Base-by-base conservation (phyloP, 1,140 invertebrate species). In the Sminthurides bifidus region DNA sequence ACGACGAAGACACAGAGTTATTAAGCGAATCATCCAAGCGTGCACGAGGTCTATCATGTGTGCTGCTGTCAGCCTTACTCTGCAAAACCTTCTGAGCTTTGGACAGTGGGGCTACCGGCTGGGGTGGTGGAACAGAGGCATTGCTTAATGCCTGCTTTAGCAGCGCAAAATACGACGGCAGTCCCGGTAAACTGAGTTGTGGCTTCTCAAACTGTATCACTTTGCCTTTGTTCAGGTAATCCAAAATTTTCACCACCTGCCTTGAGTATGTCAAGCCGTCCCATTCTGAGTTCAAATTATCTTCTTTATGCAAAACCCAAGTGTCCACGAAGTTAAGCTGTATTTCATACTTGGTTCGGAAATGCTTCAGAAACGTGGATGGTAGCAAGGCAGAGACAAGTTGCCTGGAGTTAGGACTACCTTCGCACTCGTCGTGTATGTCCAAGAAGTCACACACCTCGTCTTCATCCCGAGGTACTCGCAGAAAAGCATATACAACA, bases 271-370 rank as follows among this genome's bases (percentile, higher is more conserved):
- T 35, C 6, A 8, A 6, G 4, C 44, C 52, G 44, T 48, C 37
- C 51, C 51, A 50, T n/a, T 45, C n/a, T 14, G 29, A 17, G 5
- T 27, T 23, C 5, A 21, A 24, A 30, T 30, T n/a, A 19, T 31
- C 8, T 1, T 48, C 31, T 21, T 53, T 48, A 23, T 52, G 33
- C 1, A 38, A 12, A 24, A 19, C 30, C 57, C 52, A 50, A 44
- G 45, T 54, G 21, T 59, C 57, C n/a, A 59, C 44, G 27, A 59
- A 54, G 21, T 59, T 59, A 4, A 59, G 44, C 29, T 59, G 57
- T 15, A 59, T 59, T 0, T 37, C 24, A 17, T 48, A 33, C 24
- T 37, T 49, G 19, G 29, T 27, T 17, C 54, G 57, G 30, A 59
- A 59, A 24, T 26, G 33, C 29, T 40, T 49, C 10, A 53, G 44